Evolutionary conservation across 2,797 vertebrate species (phyloP), one percentile per base, ranked within the genome.

Genomic region (Phoeniculus purpureus): DNA sequence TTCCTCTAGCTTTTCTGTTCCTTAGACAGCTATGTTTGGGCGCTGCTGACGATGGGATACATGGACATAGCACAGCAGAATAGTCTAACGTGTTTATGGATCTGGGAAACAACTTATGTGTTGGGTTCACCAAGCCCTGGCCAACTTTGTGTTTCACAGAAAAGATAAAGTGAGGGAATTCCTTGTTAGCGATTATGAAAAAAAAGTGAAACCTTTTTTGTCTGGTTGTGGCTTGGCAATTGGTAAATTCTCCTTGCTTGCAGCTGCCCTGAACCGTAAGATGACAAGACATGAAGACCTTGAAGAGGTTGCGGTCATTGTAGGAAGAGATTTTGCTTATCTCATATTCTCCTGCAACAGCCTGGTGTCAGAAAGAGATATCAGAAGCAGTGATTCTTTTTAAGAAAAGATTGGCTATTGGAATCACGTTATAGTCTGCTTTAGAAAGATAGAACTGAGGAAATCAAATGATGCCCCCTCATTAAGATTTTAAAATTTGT

Each of bases 171-270:
- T 18, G 52, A 72, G 17, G 10, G 25, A 82, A 68, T 79, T 75
- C 51, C 34, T 82, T 59, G 5, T 48, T 51, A 47, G 16, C 48
- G 14, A 11, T n/a, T 66, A 45, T 26, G n/a, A 37, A 70, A 48
- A 81, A 8, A 13, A 13, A 15, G 4, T 20, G 8, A 48, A 25
- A 10, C 11, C 34, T 55, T 48, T 26, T 37, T 3, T 48, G 4
- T 15, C 25, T 0, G 1, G 18, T 22, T 5, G 1, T 48, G 22
- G 9, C 2, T 43, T 45, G 34, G n/a, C 12, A 59, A 32, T 7
- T 11, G 10, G 31, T 61, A 62, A 78, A 70, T 29, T 22, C 27
- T 45, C 8, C 15, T 62, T 5, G 43, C 15, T 8, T 65, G 16
- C 23, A 62, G 48, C 10, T 82, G 15, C 17, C 55, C 32, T 70